Evolutionary conservation across 2,797 vertebrate species (phyloP), one percentile per base, ranked within the genome.

Genomic region (Phaenicophaeus curvirostris): DNA sequence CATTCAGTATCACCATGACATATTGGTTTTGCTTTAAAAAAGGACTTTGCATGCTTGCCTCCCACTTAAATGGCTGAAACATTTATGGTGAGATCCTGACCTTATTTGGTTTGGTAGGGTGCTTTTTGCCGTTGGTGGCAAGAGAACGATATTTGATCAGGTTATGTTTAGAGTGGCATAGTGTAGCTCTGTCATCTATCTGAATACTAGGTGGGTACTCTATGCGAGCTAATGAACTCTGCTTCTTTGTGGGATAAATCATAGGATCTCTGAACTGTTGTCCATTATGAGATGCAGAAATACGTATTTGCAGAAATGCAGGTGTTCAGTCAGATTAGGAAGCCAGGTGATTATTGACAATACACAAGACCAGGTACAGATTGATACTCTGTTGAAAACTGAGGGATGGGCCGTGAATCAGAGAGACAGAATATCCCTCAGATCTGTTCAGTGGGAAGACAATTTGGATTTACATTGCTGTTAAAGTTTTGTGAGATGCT

Each of bases 61-160:
- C 73, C n/a, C 69, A 84, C 63, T 85, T 88, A 90, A 76, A 88
- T 73, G 41, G 15, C 24, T 84, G 79, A 84, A 86, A 85, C 62
- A 76, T 79, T 79, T 93, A 42, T 24, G 11, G 16, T 83, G 55
- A 79, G 42, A 75, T 84, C 42, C 20, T 75, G 28, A 9, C 31
- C 24, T 17, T 78, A 35, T 84, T 91, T 78, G 30, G 15, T 44
- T 78, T 69, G n/a, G 3, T 37, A 68, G 58, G 10, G 18, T 51
- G 37, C 23, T 84, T 94, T 87, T 78, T 73, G 62, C n/a, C 48
- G 33, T 78, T 81, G 76, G 35, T 0, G 8, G 62, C 39, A 89
- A 77, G 25, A 91, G 41, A 75, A 61, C 35, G 24, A 55, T 65
- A 85, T 79, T 81, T 66, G 53, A 41, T 73, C 67, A 59, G 28